Conservation (phyloP, 2,888 invertebrate genomes). For the Dinocampus coccinellae region DNA sequence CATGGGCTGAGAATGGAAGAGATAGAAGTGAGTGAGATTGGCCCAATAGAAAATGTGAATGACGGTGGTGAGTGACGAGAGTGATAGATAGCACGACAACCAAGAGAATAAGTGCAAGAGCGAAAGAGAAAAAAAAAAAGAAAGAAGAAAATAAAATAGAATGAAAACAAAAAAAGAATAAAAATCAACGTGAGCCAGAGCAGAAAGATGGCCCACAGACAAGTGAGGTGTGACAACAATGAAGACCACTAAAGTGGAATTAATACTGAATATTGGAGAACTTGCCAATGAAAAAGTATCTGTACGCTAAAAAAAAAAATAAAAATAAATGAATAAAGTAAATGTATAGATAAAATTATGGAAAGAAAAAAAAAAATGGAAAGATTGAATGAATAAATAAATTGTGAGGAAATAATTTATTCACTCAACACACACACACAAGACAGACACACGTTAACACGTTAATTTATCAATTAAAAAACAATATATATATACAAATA, state of each 20-base stretch:
- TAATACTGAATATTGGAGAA: conserved; percentile 31
- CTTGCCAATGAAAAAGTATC: background rate
- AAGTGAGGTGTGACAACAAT: conserved; percentile 34
- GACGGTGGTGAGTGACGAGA: background rate
- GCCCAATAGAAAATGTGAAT: background rate
- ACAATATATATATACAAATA: too few relatives aligned
- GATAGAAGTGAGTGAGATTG: too few relatives aligned
- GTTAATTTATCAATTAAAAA: too few relatives aligned
- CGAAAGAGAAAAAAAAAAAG: background rate
- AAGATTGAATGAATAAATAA: background rate
- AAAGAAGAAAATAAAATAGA: conserved; percentile 2
- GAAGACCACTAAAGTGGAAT: conserved; percentile 38
- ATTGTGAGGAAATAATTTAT: background rate
- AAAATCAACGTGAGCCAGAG: conserved; percentile 4
- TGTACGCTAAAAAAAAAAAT: background rate
- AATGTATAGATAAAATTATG: too few relatives aligned
- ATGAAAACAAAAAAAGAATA: background rate
- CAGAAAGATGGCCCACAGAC: conserved; percentile 32
- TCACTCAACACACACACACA: too few relatives aligned
- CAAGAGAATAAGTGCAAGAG: background rate
- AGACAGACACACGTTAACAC: too few relatives aligned
- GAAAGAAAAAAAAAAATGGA: too few relatives aligned
- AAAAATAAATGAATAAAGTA: background rate
- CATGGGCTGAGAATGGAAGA: conserved; percentile 4
- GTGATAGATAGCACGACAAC: background rate